Conservation (phyloP, 2,888 invertebrate genomes). For the Podabrus alpinus region DNA sequence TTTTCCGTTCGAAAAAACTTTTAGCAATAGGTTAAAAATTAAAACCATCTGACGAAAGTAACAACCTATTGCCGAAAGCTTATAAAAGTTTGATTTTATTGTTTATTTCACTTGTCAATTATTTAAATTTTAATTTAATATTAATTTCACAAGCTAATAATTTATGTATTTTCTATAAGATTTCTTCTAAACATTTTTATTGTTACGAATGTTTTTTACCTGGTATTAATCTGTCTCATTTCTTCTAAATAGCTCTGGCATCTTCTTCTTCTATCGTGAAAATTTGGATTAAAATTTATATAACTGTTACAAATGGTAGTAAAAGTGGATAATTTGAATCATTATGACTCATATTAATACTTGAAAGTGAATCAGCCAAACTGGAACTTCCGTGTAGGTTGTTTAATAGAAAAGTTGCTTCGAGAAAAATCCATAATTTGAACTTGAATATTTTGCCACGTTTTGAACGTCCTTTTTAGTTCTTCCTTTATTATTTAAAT, state of each 20-base stretch:
- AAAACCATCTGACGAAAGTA: too few relatives aligned
- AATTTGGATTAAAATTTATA: background rate
- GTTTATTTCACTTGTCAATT: too few relatives aligned
- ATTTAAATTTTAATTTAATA: too few relatives aligned
- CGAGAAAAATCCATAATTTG: background rate
- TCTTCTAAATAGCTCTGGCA: background rate
- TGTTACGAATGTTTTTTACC: background rate
- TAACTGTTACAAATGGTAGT: background rate
- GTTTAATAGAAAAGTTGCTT: background rate
- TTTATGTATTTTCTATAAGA: too few relatives aligned
- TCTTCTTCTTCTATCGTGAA: background rate
- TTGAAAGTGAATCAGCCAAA: slow-evolving; percentile 1
- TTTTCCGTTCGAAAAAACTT: too few relatives aligned
- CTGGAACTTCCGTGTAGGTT: background rate
- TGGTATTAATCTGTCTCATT: background rate
- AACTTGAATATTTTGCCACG: background rate
- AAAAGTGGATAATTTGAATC: background rate
- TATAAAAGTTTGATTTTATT: too few relatives aligned
- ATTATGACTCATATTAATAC: background rate
- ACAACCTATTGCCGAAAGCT: too few relatives aligned
- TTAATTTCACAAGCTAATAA: too few relatives aligned
- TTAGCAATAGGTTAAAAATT: too few relatives aligned
- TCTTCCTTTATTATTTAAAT: too few relatives aligned
- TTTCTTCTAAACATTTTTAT: background rate
- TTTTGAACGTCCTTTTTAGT: background rate